Conservation (phyloP, 2,888 invertebrate genomes). For the Drosophila bunnanda region DNA sequence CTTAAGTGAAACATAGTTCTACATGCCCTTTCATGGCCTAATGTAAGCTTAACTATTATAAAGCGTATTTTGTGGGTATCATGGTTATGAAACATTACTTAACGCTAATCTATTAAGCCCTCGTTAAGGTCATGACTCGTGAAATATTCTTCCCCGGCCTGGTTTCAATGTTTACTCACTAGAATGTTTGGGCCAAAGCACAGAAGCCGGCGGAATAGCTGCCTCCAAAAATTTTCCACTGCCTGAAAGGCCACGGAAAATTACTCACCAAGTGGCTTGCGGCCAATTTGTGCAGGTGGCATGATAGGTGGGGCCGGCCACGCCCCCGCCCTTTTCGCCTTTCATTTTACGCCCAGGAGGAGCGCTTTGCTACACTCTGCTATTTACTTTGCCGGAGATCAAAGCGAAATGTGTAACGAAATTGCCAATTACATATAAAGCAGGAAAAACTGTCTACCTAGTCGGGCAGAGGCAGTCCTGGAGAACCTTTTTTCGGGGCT, state of each 20-base stretch:
- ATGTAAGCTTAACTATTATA: conserved; percentile 6
- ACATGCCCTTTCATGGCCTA: background rate
- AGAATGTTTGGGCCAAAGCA: conserved; percentile 15
- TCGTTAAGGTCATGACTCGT: conserved; percentile 40
- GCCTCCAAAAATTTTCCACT: conserved; percentile 48
- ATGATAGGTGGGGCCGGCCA: conserved; percentile 18
- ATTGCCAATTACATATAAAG: conserved; percentile 80
- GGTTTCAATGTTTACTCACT: conserved; percentile 17
- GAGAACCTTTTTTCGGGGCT: background rate
- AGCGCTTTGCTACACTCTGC: conserved; percentile 27
- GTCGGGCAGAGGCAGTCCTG: conserved; percentile 6
- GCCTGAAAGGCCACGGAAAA: conserved; percentile 50
- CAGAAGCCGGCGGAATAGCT: conserved; percentile 12
- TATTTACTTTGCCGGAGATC: conserved; percentile 61
- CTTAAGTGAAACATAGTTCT: background rate
- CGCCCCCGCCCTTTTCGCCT: conserved; percentile 33
- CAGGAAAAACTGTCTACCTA: conserved; percentile 63
- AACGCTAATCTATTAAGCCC: conserved; percentile 33
- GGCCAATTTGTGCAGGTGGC: conserved; percentile 70
- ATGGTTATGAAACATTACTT: conserved; percentile 32
- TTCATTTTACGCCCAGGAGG: conserved; percentile 14
- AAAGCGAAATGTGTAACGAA: conserved; percentile 77
- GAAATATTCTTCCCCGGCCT: conserved; percentile 24
- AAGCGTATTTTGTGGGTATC: conserved; percentile 20
- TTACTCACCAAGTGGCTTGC: conserved; percentile 67